Base-by-base conservation (phyloP, 2,888 invertebrate genomes). In the Netelia virgata region DNA sequence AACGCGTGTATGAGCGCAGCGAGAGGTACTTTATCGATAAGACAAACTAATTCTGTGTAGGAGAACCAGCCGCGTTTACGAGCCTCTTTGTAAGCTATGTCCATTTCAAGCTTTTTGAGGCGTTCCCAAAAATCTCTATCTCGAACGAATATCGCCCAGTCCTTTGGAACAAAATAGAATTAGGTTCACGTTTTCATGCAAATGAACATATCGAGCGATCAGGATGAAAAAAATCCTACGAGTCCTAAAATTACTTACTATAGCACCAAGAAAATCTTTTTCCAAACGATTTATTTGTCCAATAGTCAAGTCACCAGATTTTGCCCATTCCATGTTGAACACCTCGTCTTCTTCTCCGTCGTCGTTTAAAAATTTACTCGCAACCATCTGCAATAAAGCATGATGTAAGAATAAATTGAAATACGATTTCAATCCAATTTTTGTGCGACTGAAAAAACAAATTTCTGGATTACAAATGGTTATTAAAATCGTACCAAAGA, bases 301-400 rank as follows among this genome's bases (percentile, higher is more conserved):
- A 28, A 96, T 94, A 83, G 96, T 95, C 88, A 98, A 95, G 83
- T 97, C 96, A 14, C 97, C 97, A 59, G 98, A 97, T 84, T 96
- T 95, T 14, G 99, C 98, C 99, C 99, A 99, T 94, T 98, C 98
- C 79, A 97, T 96, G 92, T 98, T 96, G 92, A 97, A 96, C 86
- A 98, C 97, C 93, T 98, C 98, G 91, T 98, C 98, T 86, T 97
- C 97, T 92, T 98, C 97, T 57, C 98, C 98, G 90, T 98, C 97
- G 91, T 98, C 98, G 94, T 98, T 97, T 88, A 98, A 94, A 94
- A 98, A 99, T 95, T 99, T 99, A 90, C 98, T 98, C 76, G 99
- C 98, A 90, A 99, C 97, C 97, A 99, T 97, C 98, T 98, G 92
- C 10, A 93, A 88, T 20, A 16, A 74, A 10, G 53, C 28, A 47